Conservation (phyloP, 2,113 vertebrate genomes). For the Chionis minor region DNA sequence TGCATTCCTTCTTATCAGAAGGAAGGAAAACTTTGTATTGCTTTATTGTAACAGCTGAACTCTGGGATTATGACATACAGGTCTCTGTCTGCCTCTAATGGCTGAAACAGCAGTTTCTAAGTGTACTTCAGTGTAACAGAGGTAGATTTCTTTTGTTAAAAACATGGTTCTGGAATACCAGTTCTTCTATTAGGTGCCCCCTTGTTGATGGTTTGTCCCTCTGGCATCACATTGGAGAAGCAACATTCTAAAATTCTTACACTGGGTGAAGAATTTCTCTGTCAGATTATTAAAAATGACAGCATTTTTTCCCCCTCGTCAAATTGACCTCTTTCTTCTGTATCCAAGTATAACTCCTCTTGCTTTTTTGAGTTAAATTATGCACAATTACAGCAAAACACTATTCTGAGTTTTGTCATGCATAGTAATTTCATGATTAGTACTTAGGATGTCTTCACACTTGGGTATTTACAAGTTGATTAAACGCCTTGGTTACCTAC, state of each 20-base stretch:
- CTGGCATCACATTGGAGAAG: not conserved
- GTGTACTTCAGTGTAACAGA: not conserved
- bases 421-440: constrained; percentile 48
- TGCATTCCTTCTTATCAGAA: not conserved
- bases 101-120: not conserved
- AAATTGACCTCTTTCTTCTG: constrained; percentile 25
- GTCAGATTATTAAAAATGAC: not conserved
- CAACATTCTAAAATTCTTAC: not conserved
- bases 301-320: not conserved
- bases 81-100: not conserved
- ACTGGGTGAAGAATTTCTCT: not conserved
- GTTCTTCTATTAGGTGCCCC: not conserved
- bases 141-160: not conserved
- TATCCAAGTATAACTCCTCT: constrained; percentile 16
- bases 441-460: constrained; percentile 2
- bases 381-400: constrained; percentile 51
- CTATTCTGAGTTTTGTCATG: constrained; percentile 45
- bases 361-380: constrained; percentile 42
- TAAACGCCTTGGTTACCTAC: not conserved
- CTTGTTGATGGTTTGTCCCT: not conserved
- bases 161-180: not conserved
- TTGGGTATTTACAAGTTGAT: constrained; percentile 30
- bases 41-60: not conserved
- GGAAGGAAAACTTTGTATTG: not conserved
- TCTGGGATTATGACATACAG: not conserved